Evolutionary conservation across 2,888 invertebrate genomes (phyloP).

Genomic region (Platypus cylindrus): DNA sequence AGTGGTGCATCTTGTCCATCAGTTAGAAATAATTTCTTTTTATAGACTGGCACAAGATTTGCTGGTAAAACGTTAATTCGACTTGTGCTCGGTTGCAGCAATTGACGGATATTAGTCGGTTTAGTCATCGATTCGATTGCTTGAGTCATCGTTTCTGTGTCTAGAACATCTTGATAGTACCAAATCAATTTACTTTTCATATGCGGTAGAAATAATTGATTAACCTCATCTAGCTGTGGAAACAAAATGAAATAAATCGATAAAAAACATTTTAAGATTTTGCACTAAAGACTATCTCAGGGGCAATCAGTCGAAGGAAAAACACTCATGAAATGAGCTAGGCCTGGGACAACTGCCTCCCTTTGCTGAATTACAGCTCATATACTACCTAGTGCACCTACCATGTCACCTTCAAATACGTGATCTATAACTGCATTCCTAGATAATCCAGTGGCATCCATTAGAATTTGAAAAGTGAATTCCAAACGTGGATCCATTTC

Average conservation of each 20-base stretch:
- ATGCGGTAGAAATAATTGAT: constrained; percentile 72
- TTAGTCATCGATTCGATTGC: constrained; percentile 32
- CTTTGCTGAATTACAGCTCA: too few relatives aligned
- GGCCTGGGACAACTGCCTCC: too few relatives aligned
- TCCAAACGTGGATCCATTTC: constrained; percentile 88
- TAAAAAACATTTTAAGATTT: too few relatives aligned
- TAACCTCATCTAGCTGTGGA: constrained; percentile 80
- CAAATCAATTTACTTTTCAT: constrained; percentile 75
- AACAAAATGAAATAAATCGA: too few relatives aligned
- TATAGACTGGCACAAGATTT: constrained; percentile 35
- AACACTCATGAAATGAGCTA: too few relatives aligned
- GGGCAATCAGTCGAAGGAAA: too few relatives aligned
- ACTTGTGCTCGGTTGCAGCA: constrained; percentile 29
- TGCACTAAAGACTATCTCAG: too few relatives aligned
- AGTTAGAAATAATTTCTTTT: constrained; percentile 71
- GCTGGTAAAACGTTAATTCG: constrained; percentile 28
- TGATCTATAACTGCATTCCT: constrained; percentile 82
- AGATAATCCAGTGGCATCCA: constrained; percentile 70
- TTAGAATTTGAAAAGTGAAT: constrained; percentile 77
- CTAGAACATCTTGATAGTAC: constrained; percentile 81
- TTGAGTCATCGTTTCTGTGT: constrained; percentile 40
- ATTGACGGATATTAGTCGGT: constrained; percentile 27
- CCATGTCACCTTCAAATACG: constrained; percentile 83
- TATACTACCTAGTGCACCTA: too few relatives aligned
- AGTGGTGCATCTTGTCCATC: constrained; percentile 74